phyloP scores from a whole-genome alignment of 2,113 vertebrate genomes.

The Periophthalmodon schlosseri region DNA sequence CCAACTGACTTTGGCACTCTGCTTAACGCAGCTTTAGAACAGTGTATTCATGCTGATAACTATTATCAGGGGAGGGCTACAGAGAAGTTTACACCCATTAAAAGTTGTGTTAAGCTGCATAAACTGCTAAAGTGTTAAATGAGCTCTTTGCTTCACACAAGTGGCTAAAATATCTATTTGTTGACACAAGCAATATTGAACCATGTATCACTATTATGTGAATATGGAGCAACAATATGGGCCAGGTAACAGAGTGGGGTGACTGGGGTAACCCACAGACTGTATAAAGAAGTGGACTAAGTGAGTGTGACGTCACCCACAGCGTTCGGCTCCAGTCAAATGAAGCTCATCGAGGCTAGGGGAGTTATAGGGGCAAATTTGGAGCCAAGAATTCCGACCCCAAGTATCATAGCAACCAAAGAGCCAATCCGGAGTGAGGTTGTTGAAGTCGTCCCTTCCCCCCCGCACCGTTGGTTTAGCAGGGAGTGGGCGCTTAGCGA shows the following conservation, averaged over 20 bases:
- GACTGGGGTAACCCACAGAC: background rate
- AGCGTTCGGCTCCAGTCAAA: too few species aligned
- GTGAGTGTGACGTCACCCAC: too few species aligned
- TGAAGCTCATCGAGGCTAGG: too few species aligned
- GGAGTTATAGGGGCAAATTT: too few species aligned
- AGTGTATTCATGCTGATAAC: background rate
- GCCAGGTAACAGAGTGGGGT: too few species aligned
- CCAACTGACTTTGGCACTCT: slow-evolving; percentile 4
- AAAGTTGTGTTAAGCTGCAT: background rate
- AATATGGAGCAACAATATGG: background rate
- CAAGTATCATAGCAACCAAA: too few species aligned
- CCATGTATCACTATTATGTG: background rate
- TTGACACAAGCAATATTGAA: background rate
- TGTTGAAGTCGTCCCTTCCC: too few species aligned
- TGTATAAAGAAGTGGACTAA: too few species aligned
- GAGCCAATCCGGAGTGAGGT: too few species aligned
- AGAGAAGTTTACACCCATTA: background rate
- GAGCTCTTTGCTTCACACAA: background rate
- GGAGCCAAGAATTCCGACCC: too few species aligned
- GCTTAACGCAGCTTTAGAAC: background rate
- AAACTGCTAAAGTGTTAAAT: background rate
- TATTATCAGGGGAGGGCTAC: background rate
- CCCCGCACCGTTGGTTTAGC: too few species aligned
- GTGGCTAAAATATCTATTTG: background rate
- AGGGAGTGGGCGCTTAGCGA: too few species aligned